Conservation (phyloP, 2,113 vertebrate species). For the Procapra przewalskii region DNA sequence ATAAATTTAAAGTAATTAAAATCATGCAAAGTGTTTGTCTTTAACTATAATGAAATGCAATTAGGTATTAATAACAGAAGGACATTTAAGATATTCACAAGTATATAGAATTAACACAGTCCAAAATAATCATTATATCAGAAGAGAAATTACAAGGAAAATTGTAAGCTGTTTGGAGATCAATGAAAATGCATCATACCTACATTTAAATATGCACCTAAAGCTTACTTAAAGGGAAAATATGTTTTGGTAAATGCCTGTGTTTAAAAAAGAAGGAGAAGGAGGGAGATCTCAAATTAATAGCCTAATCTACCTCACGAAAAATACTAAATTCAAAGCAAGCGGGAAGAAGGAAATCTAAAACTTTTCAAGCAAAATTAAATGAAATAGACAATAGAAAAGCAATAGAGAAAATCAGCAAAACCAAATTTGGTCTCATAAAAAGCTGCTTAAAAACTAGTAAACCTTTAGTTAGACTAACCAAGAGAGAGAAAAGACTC, state of each 20-base stretch:
- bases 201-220: background rate
- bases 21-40: background rate
- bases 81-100: background rate
- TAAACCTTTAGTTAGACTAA: background rate
- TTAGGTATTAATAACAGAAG: background rate
- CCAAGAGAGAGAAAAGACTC: background rate
- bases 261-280: background rate
- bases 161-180: background rate
- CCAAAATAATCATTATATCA: background rate
- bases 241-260: background rate
- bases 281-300: background rate
- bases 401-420: background rate
- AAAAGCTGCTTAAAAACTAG: background rate
- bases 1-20: constrained; percentile 1
- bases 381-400: background rate
- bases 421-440: background rate
- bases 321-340: background rate
- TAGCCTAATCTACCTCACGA: background rate
- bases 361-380: background rate
- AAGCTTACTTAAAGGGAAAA: background rate
- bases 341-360: background rate
- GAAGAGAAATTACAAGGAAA: background rate
- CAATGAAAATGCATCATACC: background rate
- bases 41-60: background rate
- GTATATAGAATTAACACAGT: background rate